Percentiles rank a stretch among this genome's conserved stretches.
phyloP scores from a whole-genome alignment of 2,888 invertebrate species.

The Augochlorella aurata region DNA sequence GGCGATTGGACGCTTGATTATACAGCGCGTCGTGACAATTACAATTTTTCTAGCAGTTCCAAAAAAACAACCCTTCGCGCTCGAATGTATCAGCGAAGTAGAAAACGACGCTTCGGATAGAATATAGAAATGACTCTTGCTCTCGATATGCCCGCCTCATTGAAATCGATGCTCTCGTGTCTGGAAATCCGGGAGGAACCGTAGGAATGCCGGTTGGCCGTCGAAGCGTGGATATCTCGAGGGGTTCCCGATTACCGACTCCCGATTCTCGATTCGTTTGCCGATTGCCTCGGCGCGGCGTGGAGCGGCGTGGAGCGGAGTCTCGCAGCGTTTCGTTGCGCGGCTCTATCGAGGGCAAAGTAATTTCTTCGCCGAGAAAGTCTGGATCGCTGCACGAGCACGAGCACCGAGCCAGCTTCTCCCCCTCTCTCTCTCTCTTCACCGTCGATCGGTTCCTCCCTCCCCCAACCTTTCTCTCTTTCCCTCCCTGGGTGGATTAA shows the following conservation, averaged over 20 bases:
- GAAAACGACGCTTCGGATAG: too few relatives aligned
- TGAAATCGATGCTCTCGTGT: too few relatives aligned
- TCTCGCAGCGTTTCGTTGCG: slow-evolving; percentile 27
- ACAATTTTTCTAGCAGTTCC: too few relatives aligned
- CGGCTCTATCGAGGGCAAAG: slow-evolving; percentile 59
- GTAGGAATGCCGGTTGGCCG: slow-evolving; percentile 57
- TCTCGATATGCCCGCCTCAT: too few relatives aligned
- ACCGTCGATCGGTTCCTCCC: not conserved
- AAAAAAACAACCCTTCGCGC: too few relatives aligned
- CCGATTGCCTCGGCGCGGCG: slow-evolving; percentile 54
- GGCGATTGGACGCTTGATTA: too few relatives aligned
- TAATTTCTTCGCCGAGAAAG: slow-evolving; percentile 64
- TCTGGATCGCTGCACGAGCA: slow-evolving; percentile 39
- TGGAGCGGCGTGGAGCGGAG: not conserved
- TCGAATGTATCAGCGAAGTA: too few relatives aligned
- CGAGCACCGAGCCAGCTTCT: slow-evolving; percentile 22
- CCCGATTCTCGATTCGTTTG: slow-evolving; percentile 59
- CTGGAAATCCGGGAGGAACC: slow-evolving; percentile 48
- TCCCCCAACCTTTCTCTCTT: slow-evolving; percentile 16
- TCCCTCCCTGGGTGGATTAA: slow-evolving; percentile 67
- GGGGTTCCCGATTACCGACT: slow-evolving; percentile 61
- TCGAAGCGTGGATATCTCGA: slow-evolving; percentile 57
- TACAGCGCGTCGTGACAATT: too few relatives aligned
- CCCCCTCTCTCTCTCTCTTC: slow-evolving; percentile 24
- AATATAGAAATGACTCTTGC: too few relatives aligned